Base-by-base conservation (phyloP, 2,113 vertebrate species). In the Alethe diademata region DNA sequence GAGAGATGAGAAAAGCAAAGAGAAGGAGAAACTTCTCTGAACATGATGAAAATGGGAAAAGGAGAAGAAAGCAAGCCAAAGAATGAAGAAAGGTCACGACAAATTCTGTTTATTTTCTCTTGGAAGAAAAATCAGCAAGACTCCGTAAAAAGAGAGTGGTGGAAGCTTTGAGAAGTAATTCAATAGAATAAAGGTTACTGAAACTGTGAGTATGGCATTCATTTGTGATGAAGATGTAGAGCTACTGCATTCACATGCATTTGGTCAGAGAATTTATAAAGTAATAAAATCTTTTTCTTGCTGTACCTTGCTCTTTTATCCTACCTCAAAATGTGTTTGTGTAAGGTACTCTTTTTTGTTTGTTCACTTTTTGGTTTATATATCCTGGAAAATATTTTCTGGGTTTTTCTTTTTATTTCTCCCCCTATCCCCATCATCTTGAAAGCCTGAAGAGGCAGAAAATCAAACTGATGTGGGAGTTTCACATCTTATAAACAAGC, bases 21-120 rank as follows among this genome's bases (percentile, higher is more conserved):
- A 72, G 33, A 38, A 51, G 50, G 16, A 86, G 40, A 90, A 90
- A 65, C 26, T 76, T 80, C 92, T 86, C 36, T 79, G 74, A 94
- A 93, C 74, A 76, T 51, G 56, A 91, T 71, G 51, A 73, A 92
- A 97, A 86, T 3, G 3, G 38, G 53, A 33, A 86, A 91, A 74
- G n/a, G 53, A 66, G 71, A 96, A 91, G 58, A 73, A 50, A 54
- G 36, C 25, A 54, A 95, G 54, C 6, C 40, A 85, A 81, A 78
- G 87, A 81, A 82, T 53, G 71, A 92, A 65, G 25, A 66, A 81
- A 93, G 90, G 82, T 92, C 54, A 86, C 13, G 35, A 61, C 54
- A 82, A 79, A 69, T 35, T 72, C 82, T 94, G 85, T 97, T 97
- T 96, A 90, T 88, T 94, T 96, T 82, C 25, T 75, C 50, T 70